These are phyloP conservation scores for Peromyscus leucopus DNA, from an alignment of 2,113 vertebrate genomes.

Conservation along the genomic window DNA sequence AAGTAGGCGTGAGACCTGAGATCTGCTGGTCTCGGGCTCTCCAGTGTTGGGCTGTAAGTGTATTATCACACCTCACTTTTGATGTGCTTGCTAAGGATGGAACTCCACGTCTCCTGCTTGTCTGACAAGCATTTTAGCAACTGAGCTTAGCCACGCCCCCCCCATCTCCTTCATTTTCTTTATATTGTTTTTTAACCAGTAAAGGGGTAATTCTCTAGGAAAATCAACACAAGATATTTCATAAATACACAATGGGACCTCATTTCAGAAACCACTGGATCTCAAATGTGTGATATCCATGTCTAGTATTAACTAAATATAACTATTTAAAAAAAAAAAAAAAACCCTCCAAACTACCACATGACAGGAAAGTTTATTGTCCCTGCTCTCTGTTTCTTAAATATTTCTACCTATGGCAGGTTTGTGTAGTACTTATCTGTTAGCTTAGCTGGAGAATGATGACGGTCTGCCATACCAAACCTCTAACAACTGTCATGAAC, in stretches of 20 bases:
- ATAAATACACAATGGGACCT: slow-evolving; percentile 17
- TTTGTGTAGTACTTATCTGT: background rate
- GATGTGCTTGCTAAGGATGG: background rate
- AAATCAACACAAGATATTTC: slow-evolving; percentile 55
- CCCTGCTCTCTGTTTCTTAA: slow-evolving; percentile 66
- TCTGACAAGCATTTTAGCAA: background rate
- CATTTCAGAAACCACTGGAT: background rate
- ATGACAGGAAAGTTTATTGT: slow-evolving; percentile 70
- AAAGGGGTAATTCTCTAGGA: slow-evolving; percentile 3
- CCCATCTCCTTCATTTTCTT: slow-evolving; percentile 17
- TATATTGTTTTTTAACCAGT: slow-evolving; percentile 6
- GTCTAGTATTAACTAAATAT: slow-evolving; percentile 77
- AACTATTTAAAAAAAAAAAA: background rate
- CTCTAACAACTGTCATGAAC: slow-evolving; percentile 59
- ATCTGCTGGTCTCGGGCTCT: background rate
- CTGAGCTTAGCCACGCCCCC: background rate
- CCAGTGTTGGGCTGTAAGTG: too few species aligned
- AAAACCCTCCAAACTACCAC: slow-evolving; percentile 10
- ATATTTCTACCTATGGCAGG: slow-evolving; percentile 71
- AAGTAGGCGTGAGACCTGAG: background rate
- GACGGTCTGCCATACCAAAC: background rate
- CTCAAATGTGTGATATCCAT: background rate
- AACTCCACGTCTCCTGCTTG: background rate
- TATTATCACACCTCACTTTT: background rate
- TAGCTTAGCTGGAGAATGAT: slow-evolving; percentile 75